phyloP scores from a whole-genome alignment of 2,888 invertebrate species.

The Papilio demoleus region DNA sequence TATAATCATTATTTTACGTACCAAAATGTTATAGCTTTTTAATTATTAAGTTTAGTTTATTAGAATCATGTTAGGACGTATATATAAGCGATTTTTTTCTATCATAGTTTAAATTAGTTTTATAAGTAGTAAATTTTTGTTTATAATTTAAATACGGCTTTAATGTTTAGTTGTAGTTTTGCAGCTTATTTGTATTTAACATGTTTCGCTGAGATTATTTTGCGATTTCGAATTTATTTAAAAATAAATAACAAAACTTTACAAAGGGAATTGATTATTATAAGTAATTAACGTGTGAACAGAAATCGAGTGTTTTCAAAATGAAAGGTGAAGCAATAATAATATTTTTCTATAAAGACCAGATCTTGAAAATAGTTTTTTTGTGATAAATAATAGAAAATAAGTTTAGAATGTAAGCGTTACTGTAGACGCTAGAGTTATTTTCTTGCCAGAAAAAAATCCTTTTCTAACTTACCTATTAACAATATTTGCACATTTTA shows the following conservation, averaged over 20 bases:
- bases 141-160: neutral
- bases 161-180: neutral
- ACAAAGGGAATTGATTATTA: conserved; percentile 11
- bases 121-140: conserved; percentile 26
- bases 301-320: neutral
- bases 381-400: conserved; percentile 36
- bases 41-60: conserved; percentile 50
- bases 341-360: conserved; percentile 35
- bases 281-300: neutral
- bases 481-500: neutral
- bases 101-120: conserved; percentile 1
- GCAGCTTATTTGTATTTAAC: neutral
- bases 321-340: conserved; percentile 18
- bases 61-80: conserved; percentile 37
- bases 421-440: conserved; percentile 15
- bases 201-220: neutral
- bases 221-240: neutral
- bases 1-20: conserved; percentile 40
- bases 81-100: no score
- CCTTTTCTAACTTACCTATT: neutral
- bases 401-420: conserved; percentile 38
- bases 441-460: conserved; percentile 33
- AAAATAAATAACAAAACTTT: conserved; percentile 1
- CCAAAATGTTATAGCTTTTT: conserved; percentile 53
- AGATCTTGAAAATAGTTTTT: conserved; percentile 22